A percentile compares a stretch with the other conserved stretches of the same genome.
Evolutionary conservation across 2,797 vertebrate species (phyloP).

Genomic region (Kryptopterus vitreolus): DNA sequence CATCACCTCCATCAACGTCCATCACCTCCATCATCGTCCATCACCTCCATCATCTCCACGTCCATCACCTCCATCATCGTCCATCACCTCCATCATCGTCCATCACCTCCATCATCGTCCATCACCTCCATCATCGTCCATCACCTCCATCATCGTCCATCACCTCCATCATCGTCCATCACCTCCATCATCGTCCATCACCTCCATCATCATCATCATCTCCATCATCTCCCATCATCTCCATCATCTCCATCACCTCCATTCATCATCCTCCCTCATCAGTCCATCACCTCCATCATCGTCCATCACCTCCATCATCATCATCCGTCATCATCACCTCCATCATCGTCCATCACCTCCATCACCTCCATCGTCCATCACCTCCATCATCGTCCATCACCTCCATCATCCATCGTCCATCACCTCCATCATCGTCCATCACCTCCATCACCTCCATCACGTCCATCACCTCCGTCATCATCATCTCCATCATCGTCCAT

Average conservation of each 20-base stretch:
- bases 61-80: not conserved
- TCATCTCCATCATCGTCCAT: not conserved
- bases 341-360: not conserved
- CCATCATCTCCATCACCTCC: too few species aligned
- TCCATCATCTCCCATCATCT: not conserved
- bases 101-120: slow-evolving; percentile 1
- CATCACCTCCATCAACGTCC: not conserved
- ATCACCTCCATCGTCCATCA: not conserved
- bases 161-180: not conserved
- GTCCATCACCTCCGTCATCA: too few species aligned
- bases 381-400: too few species aligned
- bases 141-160: too few species aligned
- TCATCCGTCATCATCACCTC: not conserved
- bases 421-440: too few species aligned
- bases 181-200: too few species aligned
- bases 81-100: too few species aligned
- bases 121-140: not conserved
- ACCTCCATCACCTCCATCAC: too few species aligned
- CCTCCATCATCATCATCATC: too few species aligned
- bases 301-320: too few species aligned
- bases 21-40: too few species aligned
- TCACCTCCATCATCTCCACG: slow-evolving; percentile 12
- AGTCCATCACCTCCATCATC: too few species aligned
- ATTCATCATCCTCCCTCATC: not conserved
- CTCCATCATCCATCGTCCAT: not conserved